Evolutionary conservation across 2,113 vertebrate genomes (phyloP).

Genomic region (Eupsittula cactorum): DNA sequence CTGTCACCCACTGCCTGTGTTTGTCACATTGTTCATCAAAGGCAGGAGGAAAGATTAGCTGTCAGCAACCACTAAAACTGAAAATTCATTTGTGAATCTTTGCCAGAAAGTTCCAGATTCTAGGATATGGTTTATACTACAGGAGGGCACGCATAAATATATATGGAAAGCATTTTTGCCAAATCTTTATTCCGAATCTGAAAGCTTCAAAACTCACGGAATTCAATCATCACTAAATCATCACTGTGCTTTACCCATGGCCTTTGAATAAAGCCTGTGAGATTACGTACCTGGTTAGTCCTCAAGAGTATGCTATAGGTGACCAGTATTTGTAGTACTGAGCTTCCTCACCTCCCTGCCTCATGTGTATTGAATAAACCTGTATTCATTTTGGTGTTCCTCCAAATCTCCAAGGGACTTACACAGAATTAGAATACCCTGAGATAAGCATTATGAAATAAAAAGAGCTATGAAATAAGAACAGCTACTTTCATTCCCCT

Average conservation of each 20-base stretch:
- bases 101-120: not conserved
- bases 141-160: rapidly evolving
- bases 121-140: not conserved
- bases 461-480: not conserved
- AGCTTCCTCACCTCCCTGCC: not conserved
- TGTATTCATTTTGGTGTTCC: not conserved
- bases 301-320: not conserved
- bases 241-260: not conserved
- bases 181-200: not conserved
- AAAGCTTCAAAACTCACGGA: not conserved
- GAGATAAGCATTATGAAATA: not conserved
- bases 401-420: not conserved
- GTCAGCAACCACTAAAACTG: not conserved
- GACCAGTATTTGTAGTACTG: not conserved
- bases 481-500: not conserved
- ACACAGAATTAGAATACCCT: not conserved
- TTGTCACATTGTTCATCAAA: not conserved
- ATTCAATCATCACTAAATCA: not conserved
- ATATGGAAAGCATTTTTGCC: not conserved
- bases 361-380: not conserved
- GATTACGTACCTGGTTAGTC: not conserved
- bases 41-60: not conserved
- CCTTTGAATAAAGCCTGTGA: not conserved
- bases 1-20: not conserved
- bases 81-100: not conserved